Base-by-base conservation (phyloP, 1,140 invertebrate genomes). In the Rhizoglyphus robini region DNA sequence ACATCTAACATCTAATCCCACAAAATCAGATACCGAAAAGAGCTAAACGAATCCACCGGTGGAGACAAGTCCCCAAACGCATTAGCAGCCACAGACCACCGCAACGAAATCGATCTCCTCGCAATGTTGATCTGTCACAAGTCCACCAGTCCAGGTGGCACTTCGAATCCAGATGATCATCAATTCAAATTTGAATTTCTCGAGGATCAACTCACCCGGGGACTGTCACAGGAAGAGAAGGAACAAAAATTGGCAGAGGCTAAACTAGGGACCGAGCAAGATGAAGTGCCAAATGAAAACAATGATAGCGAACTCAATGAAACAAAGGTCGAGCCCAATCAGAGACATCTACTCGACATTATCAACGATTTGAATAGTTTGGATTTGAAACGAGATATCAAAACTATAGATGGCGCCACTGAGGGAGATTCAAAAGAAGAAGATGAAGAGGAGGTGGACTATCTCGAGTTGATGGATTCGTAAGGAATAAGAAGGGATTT, bases 331-430 rank as follows among this genome's bases (percentile, higher is more conserved):
- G 3, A 48, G 25, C 15, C 2, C n/a, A 23, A 49, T 2, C 38
- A 48, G n/a, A 64, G 27, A 38, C 58, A 60, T 11, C 29, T 60
- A 46, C 11, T 60, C 15, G 3, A 64, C 2, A 64, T 64, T 54
- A 64, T 64, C n/a, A 30, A 32, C 25, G 63, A 64, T 38, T 64
- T 64, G 2, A 64, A 57, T 30, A 64, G 20, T 23, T 2, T 60
- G 15, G 15, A 41, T 1, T 32, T 13, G 54, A n/a, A 58, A 3
- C 54, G 29, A 58, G 29, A 18, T 2, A 46, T 3, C 41, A 46
- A n/a, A n/a, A n/a, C n/a, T n/a, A n/a, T n/a, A n/a, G n/a, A n/a
- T n/a, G n/a, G n/a, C n/a, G n/a, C n/a, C n/a, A n/a, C n/a, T n/a
- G n/a, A n/a, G n/a, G n/a, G n/a, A 23, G n/a, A 51, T 49, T 11